Percentiles rank a stretch among this genome's conserved stretches.
Evolutionary conservation across 2,888 invertebrate species (phyloP).

Genomic region (Ophion ellenae): DNA sequence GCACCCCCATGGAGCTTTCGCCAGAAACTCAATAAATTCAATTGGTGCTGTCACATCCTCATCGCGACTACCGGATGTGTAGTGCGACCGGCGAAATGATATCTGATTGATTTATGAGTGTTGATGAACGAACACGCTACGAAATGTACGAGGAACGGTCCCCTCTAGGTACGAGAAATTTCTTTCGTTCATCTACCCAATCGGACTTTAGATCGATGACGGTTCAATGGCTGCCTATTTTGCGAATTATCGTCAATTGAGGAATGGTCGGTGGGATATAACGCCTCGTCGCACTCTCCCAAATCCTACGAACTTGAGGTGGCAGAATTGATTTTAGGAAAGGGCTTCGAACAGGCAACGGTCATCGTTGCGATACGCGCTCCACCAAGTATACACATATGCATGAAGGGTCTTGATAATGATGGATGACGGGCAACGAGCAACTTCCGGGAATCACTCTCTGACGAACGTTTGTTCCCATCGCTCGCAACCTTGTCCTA

Average conservation of each 20-base stretch:
- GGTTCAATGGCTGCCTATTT: background rate
- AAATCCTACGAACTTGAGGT: background rate
- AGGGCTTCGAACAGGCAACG: constrained; percentile 68
- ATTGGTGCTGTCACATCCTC: background rate
- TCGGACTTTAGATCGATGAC: background rate
- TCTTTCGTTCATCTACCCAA: background rate
- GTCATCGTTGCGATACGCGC: constrained; percentile 71
- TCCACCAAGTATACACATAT: constrained; percentile 67
- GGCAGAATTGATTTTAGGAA: constrained; percentile 19
- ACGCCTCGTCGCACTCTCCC: background rate
- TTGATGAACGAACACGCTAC: background rate
- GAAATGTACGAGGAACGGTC: background rate
- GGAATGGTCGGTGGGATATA: background rate
- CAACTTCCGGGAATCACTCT: constrained; percentile 80
- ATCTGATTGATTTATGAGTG: constrained; percentile 45
- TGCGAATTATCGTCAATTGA: background rate
- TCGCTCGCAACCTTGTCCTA: constrained; percentile 79
- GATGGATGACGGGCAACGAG: constrained; percentile 81
- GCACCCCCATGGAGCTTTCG: background rate
- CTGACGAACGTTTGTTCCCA: constrained; percentile 75
- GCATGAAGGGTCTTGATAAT: constrained; percentile 78
- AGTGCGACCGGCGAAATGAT: constrained; percentile 5
- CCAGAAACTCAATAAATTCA: constrained; percentile 19
- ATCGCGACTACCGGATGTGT: constrained; percentile 30
- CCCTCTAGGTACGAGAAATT: background rate